A percentile compares a stretch with the other conserved stretches of the same genome.
Conservation (phyloP, 2,888 invertebrate species). For the Hirtodrosophila histrioides region DNA sequence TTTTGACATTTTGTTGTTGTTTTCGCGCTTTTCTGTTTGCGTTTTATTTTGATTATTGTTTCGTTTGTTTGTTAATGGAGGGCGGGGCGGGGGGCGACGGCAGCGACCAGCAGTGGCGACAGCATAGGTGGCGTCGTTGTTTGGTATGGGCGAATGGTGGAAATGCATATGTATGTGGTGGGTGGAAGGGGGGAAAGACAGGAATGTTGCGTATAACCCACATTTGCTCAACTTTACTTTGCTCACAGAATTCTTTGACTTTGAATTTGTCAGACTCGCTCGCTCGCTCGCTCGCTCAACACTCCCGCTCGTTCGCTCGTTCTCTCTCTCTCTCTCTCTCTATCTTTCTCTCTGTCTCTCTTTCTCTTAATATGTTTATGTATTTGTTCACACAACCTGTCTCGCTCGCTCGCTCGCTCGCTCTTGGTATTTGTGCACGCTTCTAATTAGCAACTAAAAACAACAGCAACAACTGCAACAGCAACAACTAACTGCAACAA, state of each 20-base stretch:
- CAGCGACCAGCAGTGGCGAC: not conserved
- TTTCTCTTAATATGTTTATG: constrained; percentile 33
- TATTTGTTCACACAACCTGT: constrained; percentile 44
- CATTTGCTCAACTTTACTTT: constrained; percentile 29
- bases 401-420: constrained; percentile 53
- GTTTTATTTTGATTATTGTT: constrained; percentile 3
- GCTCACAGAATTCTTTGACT: constrained; percentile 32
- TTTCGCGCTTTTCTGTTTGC: not conserved
- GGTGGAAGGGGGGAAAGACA: no score
- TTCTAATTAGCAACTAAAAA: constrained; percentile 55
- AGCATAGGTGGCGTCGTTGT: not conserved
- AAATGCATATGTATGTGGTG: no score
- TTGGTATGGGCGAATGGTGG: no score
- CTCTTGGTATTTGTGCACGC: constrained; percentile 65
- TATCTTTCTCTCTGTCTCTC: constrained; percentile 11
- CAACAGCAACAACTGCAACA: constrained; percentile 31
- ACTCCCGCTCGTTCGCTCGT: constrained; percentile 57
- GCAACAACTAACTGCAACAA: constrained; percentile 58
- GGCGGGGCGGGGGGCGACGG: not conserved
- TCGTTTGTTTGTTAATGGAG: constrained; percentile 6
- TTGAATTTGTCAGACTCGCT: constrained; percentile 51
- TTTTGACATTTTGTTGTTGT: not conserved
- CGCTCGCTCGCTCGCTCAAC: constrained; percentile 59
- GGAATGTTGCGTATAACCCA: not conserved
- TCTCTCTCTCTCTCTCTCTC: constrained; percentile 37